Evolutionary conservation across 2,797 vertebrate genomes (phyloP).

Genomic region (Gallirallus australis): DNA sequence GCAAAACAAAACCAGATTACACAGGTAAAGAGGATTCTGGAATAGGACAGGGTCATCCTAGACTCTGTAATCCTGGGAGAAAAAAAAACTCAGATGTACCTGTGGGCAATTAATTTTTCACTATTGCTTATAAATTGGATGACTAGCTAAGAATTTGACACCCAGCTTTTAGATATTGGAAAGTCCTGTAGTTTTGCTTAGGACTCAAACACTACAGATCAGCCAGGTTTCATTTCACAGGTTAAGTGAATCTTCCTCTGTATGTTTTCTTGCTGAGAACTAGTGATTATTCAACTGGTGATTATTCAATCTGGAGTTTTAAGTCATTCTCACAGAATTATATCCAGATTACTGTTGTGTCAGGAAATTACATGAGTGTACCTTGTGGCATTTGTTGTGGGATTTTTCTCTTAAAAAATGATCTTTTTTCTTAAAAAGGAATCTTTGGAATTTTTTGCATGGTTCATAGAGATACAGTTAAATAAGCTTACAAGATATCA

Average conservation of each 20-base stretch:
- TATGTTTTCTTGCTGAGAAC: background rate
- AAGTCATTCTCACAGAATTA: background rate
- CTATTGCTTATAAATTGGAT: background rate
- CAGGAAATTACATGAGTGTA: background rate
- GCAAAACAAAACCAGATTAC: background rate
- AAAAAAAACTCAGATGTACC: accelerated
- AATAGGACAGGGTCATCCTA: background rate
- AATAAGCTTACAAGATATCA: background rate
- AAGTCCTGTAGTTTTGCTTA: background rate
- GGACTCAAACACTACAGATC: background rate
- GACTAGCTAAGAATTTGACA: background rate
- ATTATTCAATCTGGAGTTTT: background rate
- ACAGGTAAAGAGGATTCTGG: background rate
- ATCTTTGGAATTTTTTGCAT: background rate
- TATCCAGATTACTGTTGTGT: background rate
- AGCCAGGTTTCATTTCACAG: background rate
- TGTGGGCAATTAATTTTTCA: background rate
- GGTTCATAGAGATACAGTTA: background rate
- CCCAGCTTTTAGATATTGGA: background rate
- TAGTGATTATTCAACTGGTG: background rate
- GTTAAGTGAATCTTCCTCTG: background rate
- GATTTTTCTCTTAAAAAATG: background rate
- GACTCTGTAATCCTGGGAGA: background rate
- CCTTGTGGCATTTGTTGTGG: background rate
- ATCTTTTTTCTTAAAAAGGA: background rate